Conservation (phyloP, 2,797 vertebrate species). For the Sebastes elongatus region DNA sequence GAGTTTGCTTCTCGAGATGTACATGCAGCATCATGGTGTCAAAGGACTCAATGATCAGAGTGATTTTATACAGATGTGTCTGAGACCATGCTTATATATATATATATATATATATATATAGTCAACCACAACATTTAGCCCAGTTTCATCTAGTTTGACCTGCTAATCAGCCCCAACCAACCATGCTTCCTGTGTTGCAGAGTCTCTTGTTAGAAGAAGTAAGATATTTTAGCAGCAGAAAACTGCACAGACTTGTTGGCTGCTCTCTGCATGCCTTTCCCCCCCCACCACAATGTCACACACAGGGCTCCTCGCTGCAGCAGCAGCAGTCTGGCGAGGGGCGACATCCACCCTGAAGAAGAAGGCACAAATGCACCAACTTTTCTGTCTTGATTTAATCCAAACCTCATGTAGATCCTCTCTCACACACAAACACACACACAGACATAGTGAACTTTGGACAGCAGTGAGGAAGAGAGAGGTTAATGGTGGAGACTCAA, state of each 20-base stretch:
- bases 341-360: conserved; percentile 56
- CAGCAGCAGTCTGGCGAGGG: conserved; percentile 50
- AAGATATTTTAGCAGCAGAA: not conserved
- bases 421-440: not conserved
- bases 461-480: conserved; percentile 55
- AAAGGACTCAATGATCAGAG: too few relatives aligned
- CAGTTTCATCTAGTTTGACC: not conserved
- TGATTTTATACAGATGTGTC: not conserved
- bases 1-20: too few relatives aligned
- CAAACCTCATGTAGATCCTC: conserved; percentile 48
- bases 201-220: not conserved
- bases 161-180: not conserved
- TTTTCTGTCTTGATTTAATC: conserved; percentile 68
- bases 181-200: conserved; percentile 10
- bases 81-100: not conserved
- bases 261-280: conserved; percentile 32
- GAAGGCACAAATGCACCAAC: conserved; percentile 59
- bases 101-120: rapidly evolving
- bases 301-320: conserved; percentile 36
- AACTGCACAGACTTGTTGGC: conserved; percentile 67
- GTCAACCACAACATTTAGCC: too few relatives aligned
- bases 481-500: conserved; percentile 68
- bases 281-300: conserved; percentile 59
- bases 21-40: not conserved
- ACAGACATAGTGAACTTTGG: conserved; percentile 69